Base-by-base conservation (phyloP, 2,888 invertebrate genomes). In the Erynnis tages region DNA sequence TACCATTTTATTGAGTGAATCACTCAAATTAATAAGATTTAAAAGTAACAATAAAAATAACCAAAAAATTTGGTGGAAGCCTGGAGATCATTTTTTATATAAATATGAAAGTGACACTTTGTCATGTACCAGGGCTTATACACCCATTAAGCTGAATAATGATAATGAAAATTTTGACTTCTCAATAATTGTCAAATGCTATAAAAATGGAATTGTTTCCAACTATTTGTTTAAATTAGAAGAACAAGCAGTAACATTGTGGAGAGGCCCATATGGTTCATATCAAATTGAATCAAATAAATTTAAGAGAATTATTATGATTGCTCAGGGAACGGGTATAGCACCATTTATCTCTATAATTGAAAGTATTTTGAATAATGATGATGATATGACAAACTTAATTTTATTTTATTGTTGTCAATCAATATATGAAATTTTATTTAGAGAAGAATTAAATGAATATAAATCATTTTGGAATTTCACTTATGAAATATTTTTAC, bases 291-390 rank as follows among this genome's bases (percentile, higher is more conserved):
- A 68, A 54, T 77, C 73, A 10, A 90, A 91, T 65, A 69, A 66
- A 34, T 86, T 76, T 66, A 76, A 80, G 55, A 73, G 76, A 66
- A 71, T 90, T 29, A 63, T 87, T 16, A 84, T 90, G 83, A 63
- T 90, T 58, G 82, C 93, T 37, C 95, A 95, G 69, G 96, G 96
- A 0, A 94, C 95, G 16, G 96, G 95, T 0, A 91, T 96, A 57
- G 92, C 94, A 11, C 93, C 95, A 17, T 90, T 95, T 66, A 87
- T 91, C 62, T 87, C 92, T 10, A 90, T 96, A 7, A 91, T 94
- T 44, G 77, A 91, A 21, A 73, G 83, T 27, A 89, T 95, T 57
- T 65, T 95, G 43, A 69, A 84, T 14, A 91, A 95, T 78, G 94
- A 94, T 59, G 90, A 92, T 19, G 94, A 94, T 66, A 91, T 93